Conservation (phyloP, 2,888 invertebrate genomes). For the Belgica antarctica region DNA sequence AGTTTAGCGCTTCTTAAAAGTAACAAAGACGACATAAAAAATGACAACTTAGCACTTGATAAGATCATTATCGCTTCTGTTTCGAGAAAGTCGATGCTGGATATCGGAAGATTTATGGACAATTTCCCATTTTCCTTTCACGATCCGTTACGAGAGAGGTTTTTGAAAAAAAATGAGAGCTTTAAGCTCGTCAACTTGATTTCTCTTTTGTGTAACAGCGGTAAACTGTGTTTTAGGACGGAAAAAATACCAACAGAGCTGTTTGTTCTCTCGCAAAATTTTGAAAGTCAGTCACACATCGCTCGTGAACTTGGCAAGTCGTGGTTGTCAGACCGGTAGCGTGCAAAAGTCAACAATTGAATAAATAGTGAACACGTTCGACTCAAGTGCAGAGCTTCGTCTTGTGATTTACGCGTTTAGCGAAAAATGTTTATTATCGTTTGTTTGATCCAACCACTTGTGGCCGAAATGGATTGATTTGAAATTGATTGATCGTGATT, state of each 20-base stretch:
- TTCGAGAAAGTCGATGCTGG: too few species aligned
- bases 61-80: too few species aligned
- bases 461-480: not conserved
- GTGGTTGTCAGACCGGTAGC: not conserved
- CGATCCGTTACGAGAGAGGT: not conserved
- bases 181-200: not conserved
- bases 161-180: slow-evolving; percentile 1
- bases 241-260: not conserved
- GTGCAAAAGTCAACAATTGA: not conserved
- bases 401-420: too few species aligned
- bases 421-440: too few species aligned
- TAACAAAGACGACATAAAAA: too few species aligned
- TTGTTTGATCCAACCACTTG: not conserved
- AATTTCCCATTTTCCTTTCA: not conserved
- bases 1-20: too few species aligned
- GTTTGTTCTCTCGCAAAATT: not conserved
- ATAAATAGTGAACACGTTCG: too few species aligned
- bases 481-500: not conserved
- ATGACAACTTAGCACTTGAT: too few species aligned
- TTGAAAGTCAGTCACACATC: not conserved
- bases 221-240: not conserved
- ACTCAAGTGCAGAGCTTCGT: too few species aligned
- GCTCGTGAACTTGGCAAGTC: not conserved
- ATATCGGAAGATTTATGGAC: not conserved
- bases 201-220: not conserved